Base-by-base conservation (phyloP, 2,888 invertebrate genomes). In the Acrocera orbiculus region DNA sequence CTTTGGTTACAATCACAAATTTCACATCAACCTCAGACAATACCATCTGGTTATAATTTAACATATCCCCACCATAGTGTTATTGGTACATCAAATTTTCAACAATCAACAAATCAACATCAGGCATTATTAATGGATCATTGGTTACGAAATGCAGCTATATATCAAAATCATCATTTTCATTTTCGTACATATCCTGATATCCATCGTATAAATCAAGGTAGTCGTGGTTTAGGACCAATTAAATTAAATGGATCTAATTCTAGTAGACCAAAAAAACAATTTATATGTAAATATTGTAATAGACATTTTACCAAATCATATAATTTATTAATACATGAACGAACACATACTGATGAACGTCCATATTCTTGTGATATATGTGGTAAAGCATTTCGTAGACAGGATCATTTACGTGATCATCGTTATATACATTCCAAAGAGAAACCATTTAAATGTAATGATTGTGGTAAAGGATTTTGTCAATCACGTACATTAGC, bases 271-370 rank as follows among this genome's bases (percentile, higher is more conserved):
- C 77, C 77, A 29, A 77, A 77, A 57, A 77, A 77, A 47, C 77
- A 95, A 63, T 95, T 92, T 64, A 93, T 96, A 53, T 96, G 95
- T 70, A 87, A 90, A 63, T 95, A 82, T 63, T 96, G 96, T 66
- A 81, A 86, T 55, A 73, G 95, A 23, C 89, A 93, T 55, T 96
- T 96, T 64, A 95, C 93, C 43, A 96, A 96, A 61, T 89, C 90
- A 30, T 96, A 96, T 69, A 96, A 96, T 61, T 69, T 96, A 47
- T 70, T 95, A 50, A 96, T 96, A 47, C 95, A 96, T 59, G 95
- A 93, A 58, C 70, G 92, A 50, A 96, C 93, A 3, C 95, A 95
- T 58, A 95, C 93, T 23, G 90, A 93, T 55, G 93, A 95, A 61
- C 69, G 93, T 40, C 93, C 93, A 9, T 95, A 90, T 61, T 82